Base-by-base conservation (phyloP, 2,888 invertebrate genomes). In the Cloeon dipterum region DNA sequence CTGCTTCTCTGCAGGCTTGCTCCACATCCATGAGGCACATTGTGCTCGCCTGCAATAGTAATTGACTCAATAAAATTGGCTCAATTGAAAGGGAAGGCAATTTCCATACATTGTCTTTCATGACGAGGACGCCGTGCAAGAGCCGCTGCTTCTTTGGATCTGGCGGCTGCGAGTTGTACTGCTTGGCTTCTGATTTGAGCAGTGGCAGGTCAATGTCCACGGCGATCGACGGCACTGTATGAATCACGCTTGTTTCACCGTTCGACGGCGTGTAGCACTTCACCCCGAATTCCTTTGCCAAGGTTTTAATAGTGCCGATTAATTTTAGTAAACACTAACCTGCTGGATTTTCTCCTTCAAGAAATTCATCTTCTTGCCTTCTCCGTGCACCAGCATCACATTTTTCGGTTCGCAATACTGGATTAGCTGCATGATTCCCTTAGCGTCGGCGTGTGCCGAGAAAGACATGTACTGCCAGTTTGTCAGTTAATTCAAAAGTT, bases 391-490 rank as follows among this genome's bases (percentile, higher is more conserved):
- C 8, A 99, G 62, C 63, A 99, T 69, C 0, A 99, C 94, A 61
- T 94, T 89, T 49, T 76, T 74, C 0, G 98, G 98, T 53, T 94
- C 88, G 56, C 94, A 94, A 53, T 94, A 89, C 46, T 91, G 82
- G 47, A 99, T 94, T 23, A 98, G 62, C 57, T 96, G 94, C 93
- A 96, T 94, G 29, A 96, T 88, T 23, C 94, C 89, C 62, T 98
- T 98, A 3, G 98, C 98, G 62, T 99, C 98, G 1, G 98, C 98
- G 54, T 99, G 98, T 1, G 98, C 98, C 41, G 91, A 93, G 57
- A 98, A 98, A 16, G 96, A 96, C 91, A 98, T 91, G 58, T 98
- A 98, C 56, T 94, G 82, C n/a, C 11, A 25, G 25, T 13, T 13
- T 11, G n/a, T 25, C 25, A 13, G 11, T 3, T 11, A 13, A n/a